Evolutionary conservation across 2,888 invertebrate species (phyloP).

Genomic region (Eugnorisma glareosa): DNA sequence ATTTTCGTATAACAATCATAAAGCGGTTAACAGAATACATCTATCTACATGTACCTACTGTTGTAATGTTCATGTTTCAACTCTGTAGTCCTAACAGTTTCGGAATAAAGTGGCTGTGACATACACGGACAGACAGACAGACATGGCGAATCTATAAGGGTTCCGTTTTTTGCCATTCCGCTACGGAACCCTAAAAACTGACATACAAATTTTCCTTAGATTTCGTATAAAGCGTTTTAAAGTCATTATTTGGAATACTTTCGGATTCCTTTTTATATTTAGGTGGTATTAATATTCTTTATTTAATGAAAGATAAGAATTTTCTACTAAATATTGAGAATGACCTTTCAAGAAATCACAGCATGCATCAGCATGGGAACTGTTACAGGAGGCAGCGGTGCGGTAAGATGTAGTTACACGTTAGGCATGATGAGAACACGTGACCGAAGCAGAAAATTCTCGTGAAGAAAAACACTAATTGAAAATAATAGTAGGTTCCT

Average conservation of each 20-base stretch:
- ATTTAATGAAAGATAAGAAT: neutral
- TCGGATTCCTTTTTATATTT: neutral
- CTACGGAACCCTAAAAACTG: no score
- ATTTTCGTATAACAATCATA: no score
- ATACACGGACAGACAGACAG: no score
- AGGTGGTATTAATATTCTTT: neutral
- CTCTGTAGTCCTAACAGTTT: no score
- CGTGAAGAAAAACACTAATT: constrained; percentile 8
- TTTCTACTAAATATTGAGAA: neutral
- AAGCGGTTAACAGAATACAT: no score
- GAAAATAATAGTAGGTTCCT: neutral
- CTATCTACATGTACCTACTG: no score
- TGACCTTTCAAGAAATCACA: neutral
- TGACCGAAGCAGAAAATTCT: constrained; percentile 55
- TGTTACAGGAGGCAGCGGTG: constrained; percentile 74
- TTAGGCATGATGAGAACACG: constrained; percentile 62
- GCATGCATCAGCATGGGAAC: constrained; percentile 68
- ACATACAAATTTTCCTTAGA: no score
- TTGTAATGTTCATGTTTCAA: no score
- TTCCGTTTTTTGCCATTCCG: no score
- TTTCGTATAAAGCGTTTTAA: neutral
- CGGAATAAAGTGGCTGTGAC: no score
- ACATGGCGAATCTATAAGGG: no score
- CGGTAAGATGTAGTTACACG: constrained; percentile 61
- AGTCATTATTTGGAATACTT: neutral